A percentile compares a stretch with the other conserved stretches of the same genome.
phyloP scores from a whole-genome alignment of 2,797 vertebrate genomes.

The Dallia pectoralis region DNA sequence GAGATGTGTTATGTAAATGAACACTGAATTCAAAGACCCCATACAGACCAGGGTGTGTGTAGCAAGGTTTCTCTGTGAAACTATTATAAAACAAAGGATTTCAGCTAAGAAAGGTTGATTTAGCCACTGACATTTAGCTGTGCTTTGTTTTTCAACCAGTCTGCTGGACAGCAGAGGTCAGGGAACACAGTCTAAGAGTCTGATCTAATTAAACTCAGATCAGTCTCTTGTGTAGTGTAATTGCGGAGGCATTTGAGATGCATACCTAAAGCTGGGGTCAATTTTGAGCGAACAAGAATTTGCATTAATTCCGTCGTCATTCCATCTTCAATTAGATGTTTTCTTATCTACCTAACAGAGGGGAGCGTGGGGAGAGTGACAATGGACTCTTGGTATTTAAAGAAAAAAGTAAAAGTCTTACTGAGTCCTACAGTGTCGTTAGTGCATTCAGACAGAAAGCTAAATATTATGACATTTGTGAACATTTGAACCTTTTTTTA shows the following conservation, averaged over 20 bases:
- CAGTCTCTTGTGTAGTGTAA: not conserved
- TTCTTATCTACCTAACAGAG: not conserved
- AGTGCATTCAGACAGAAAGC: not conserved
- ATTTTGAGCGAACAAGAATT: constrained; percentile 37
- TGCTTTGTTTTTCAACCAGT: constrained; percentile 61
- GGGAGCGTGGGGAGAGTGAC: too few relatives aligned
- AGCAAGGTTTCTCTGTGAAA: constrained; percentile 36
- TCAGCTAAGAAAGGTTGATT: constrained; percentile 41
- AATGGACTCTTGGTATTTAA: not conserved
- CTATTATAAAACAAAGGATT: constrained; percentile 33
- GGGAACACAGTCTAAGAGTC: constrained; percentile 53
- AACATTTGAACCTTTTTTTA: not conserved
- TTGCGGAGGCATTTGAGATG: constrained; percentile 1
- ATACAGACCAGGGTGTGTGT: not conserved
- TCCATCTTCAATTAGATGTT: not conserved
- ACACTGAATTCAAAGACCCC: constrained; percentile 33
- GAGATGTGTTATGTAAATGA: constrained; percentile 38
- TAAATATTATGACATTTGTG: not conserved
- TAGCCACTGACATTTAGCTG: constrained; percentile 67
- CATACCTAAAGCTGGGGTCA: constrained; percentile 37
- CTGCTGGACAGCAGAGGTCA: constrained; percentile 52
- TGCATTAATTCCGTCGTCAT: constrained; percentile 22
- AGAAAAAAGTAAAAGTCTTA: constrained; percentile 19
- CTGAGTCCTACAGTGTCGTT: not conserved
- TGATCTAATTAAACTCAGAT: constrained; percentile 20